Base-by-base conservation (phyloP, 2,797 vertebrate genomes). In the Artibeus lituratus region DNA sequence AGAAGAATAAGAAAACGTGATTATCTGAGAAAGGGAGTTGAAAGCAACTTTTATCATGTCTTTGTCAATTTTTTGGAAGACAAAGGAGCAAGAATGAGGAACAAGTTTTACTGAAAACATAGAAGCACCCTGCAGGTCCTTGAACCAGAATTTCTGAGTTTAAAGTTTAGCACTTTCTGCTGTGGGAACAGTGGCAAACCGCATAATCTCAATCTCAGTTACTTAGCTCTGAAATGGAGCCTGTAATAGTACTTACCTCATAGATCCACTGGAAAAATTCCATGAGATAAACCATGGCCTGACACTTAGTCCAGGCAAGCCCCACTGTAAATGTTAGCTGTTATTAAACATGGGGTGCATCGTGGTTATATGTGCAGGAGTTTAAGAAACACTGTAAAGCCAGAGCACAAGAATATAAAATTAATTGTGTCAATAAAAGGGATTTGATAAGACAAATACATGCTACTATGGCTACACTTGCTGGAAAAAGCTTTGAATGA, bases 401-500 rank as follows among this genome's bases (percentile, higher is more conserved):
- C 53, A 37, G 32, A 95, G 78, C 24, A 88, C 59, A 74, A 91
- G 51, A 92, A 69, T 77, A 53, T 59, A 92, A 94, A 92, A 94
- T 89, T 86, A 77, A 39, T 92, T 94, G 92, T 77, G 44, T 53
- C 39, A 70, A 96, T 88, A 97, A 97, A 91, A 76, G 49, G 44
- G 62, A 94, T 86, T 96, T 85, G 59, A 90, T 92, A 87, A 90
- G 85, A 95, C 15, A 90, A 95, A 89, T 84, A 42, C 7, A 47
- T 73, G 53, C 11, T 84, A 81, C 91, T 51, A 93, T 29, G 73
- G 59, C 57, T 94, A 62, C 95, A 84, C 80, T 95, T 90, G 47
- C 70, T 96, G 51, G 65, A 97, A 96, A 96, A 76, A 87, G 44
- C 51, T 97, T 89, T 93, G 51, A 76, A 93, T 83, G 72, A 67